Evolutionary conservation across 2,888 invertebrate species (phyloP).

Genomic region (Agriopis leucophaearia): DNA sequence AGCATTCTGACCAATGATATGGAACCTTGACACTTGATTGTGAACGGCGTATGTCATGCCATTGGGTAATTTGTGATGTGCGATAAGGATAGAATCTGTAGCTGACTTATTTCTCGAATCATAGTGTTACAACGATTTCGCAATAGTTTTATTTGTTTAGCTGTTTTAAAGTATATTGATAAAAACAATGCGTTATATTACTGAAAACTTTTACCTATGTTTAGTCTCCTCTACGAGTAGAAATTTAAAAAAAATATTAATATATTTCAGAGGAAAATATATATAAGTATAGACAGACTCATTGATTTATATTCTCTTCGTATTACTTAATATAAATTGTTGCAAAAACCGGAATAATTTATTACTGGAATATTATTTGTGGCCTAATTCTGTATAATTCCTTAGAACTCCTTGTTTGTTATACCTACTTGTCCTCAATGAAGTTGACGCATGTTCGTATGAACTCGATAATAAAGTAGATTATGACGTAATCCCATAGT

Average conservation of each 20-base stretch:
- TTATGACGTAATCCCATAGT: slow-evolving; percentile 43
- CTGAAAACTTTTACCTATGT: neutral
- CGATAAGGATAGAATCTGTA: slow-evolving; percentile 46
- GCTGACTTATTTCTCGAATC: slow-evolving; percentile 4
- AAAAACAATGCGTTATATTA: neutral
- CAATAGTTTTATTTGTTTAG: slow-evolving; percentile 19
- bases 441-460: slow-evolving; percentile 35
- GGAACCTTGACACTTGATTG: slow-evolving; percentile 41
- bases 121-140: slow-evolving; percentile 13
- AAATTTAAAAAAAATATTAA: neutral
- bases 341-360: neutral
- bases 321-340: no score
- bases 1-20: slow-evolving; percentile 26
- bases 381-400: slow-evolving; percentile 32
- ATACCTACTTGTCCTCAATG: slow-evolving; percentile 41
- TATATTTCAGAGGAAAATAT: slow-evolving; percentile 4
- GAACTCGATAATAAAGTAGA: slow-evolving; percentile 44
- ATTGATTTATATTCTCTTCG: no score
- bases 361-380: slow-evolving; percentile 4
- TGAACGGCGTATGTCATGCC: slow-evolving; percentile 30
- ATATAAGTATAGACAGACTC: neutral
- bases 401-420: slow-evolving; percentile 23
- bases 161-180: slow-evolving; percentile 4
- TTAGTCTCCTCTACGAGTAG: no score
- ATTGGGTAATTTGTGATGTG: slow-evolving; percentile 45